Base-by-base conservation (phyloP, 2,888 invertebrate genomes). In the Cylindroiulus punctatus region DNA sequence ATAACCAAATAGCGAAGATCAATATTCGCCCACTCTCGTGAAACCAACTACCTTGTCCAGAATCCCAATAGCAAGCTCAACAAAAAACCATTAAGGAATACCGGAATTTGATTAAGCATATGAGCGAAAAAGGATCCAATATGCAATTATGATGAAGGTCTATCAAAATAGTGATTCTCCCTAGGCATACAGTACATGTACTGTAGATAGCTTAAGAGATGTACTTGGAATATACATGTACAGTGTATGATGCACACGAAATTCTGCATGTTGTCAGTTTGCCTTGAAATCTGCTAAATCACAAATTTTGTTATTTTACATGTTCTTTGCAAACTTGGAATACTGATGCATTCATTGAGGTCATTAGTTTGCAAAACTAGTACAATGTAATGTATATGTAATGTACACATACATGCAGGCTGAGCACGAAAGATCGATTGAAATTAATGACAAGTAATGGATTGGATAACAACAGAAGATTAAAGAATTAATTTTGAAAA, bases 81-180 rank as follows among this genome's bases (percentile, higher is more conserved):
- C 30, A 76, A 76, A 76, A 76, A 30, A 3, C 76, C 76, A 76
- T 76, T 76, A 76, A 76, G 76, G 30, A 14, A 76, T 30, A 76
- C 76, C 30, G 30, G 30, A 30, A 76, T 76, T 76, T 76, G 76
- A 76, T 76, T 76, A 76, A 76, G 76, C 5, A 76, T 14, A 76
- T 76, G 26, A 76, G 76, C 26, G 76, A 76, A 76, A 26, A 12
- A 76, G 76, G 30, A 30, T 26, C 76, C 30, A 76, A 76, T 76
- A 76, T 76, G 76, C 26, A 65, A 65, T 76, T 30, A 76, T 30
- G 76, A 76, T 30, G 30, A 76, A 30, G 30, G 30, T 30, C 76
- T 14, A 76, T 30, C 17, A 76, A 30, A 76, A 30, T 76, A 76
- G 30, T 2, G 30, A 30, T 30, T 76, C 32, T 76, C 30, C 17